Evolutionary conservation across 1,140 invertebrate genomes (phyloP).

Genomic region (Aplysia californica): DNA sequence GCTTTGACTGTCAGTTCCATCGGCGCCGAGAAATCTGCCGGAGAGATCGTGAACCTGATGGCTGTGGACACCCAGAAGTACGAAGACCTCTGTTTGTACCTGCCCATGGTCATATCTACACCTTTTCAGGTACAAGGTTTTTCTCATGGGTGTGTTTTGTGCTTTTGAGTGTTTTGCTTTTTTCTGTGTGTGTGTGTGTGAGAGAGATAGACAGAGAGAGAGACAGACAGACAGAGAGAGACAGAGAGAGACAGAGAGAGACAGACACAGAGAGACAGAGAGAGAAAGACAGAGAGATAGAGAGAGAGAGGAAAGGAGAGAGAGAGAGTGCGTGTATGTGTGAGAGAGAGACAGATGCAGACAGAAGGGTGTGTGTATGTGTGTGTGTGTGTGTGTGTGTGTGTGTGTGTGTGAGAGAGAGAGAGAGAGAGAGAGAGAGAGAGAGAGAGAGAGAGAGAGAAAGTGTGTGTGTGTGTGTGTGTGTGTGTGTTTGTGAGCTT

Average conservation of each 20-base stretch:
- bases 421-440: not conserved
- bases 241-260: not conserved
- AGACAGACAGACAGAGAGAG: not conserved
- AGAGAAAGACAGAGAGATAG: not conserved
- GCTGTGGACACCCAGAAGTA: slow-evolving; percentile 67
- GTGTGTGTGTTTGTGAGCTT: too few relatives aligned
- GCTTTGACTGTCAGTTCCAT: slow-evolving; percentile 49
- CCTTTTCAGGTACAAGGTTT: slow-evolving; percentile 4
- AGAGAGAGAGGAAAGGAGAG: too few relatives aligned
- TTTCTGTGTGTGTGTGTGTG: not conserved
- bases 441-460: not conserved
- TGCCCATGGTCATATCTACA: not conserved
- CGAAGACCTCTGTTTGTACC: slow-evolving; percentile 74
- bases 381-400: too few relatives aligned
- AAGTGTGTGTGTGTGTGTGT: too few relatives aligned
- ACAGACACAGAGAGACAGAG: not conserved
- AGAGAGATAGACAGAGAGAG: not conserved
- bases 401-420: not conserved
- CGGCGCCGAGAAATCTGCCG: slow-evolving; percentile 56
- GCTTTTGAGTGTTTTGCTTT: not conserved
- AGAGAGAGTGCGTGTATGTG: too few relatives aligned
- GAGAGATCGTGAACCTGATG: slow-evolving; percentile 73
- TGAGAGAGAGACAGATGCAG: not conserved
- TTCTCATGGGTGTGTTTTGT: not conserved
- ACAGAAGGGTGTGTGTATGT: too few relatives aligned